Base-by-base conservation (phyloP, 53 echinoderm and acorn worm species). In the Hippasteria phrygiana region DNA sequence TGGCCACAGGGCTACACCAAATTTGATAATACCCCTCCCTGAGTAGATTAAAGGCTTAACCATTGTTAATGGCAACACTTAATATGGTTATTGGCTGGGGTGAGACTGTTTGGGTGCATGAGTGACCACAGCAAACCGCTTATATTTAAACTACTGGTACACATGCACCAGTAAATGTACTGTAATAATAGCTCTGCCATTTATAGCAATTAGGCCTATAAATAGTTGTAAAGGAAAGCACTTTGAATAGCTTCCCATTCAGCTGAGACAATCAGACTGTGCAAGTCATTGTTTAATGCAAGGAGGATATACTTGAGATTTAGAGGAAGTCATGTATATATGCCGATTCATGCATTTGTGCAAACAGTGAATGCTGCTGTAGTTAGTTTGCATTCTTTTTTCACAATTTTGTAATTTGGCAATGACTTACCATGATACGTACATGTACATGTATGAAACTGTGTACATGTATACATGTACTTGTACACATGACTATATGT, bases 1-100 rank as follows among this genome's bases (percentile, higher is more conserved):
- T 43, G 40, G 3, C 1, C 0, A 27, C 42, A 62, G 2, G 2
- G 36, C 1, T 16, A 12, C 9, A 35, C 55, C 11, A 54, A n/a
- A n/a, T 34, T 53, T 51, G 34, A 77, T 53, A 40, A 24, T 77
- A 72, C 72, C 72, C 6, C 8, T 42, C 34, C 11, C 6, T 42
- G 72, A 22, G 22, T 42, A n/a, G 42, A 72, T 72, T 72, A 72
- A 3, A 41, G 72, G 36, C 34, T 9, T 42, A 14, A 34, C 41
- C 72, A 72, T 72, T 72, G 41, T 72, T 22, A 20, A 72, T 33
- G 37, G 20, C 72, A 40, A 40, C n/a, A 40, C 4, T 11, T 42
- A 22, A 42, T 41, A 18, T 42, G n/a, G 24, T 71, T 71, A 38
- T 71, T 71, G 71, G 71, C 37, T 71, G 37, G 71, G 71, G 9